These are phyloP conservation scores for Marcusenius ussheri DNA, from an alignment of 2,113 vertebrate genomes.

Conservation along the genomic window DNA sequence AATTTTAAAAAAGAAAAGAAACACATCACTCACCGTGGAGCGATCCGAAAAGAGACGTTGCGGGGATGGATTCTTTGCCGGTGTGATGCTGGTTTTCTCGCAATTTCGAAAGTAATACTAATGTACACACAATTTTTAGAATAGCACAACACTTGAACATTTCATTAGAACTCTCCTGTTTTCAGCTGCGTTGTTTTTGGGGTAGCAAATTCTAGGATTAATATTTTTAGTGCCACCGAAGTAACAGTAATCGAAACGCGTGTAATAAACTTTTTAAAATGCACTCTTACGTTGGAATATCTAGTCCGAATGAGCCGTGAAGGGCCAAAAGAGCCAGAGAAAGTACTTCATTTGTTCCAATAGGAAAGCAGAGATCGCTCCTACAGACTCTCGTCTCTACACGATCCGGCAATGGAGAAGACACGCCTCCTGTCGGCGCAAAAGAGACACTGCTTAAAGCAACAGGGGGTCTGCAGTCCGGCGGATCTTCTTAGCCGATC, in stretches of 20 bases:
- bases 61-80: neutral
- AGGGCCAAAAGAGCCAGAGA: conserved; percentile 45
- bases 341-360: conserved; percentile 56
- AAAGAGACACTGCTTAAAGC: conserved; percentile 53
- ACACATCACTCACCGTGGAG: neutral
- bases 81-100: neutral
- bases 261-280: conserved; percentile 16
- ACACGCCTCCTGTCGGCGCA: conserved; percentile 79
- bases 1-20: neutral
- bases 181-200: neutral
- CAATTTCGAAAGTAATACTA: neutral
- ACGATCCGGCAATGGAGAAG: conserved; percentile 55
- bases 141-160: neutral
- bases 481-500: neutral
- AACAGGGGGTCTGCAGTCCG: conserved; percentile 32
- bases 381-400: conserved; percentile 38
- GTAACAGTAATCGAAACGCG: neutral
- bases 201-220: neutral
- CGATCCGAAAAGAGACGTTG: neutral
- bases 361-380: conserved; percentile 43
- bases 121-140: neutral
- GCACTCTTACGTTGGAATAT: conserved; percentile 49
- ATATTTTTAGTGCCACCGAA: neutral
- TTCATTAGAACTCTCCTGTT: neutral
- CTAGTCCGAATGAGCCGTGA: conserved; percentile 36